A percentile compares a stretch with the other conserved stretches of the same genome.
Evolutionary conservation across 2,888 invertebrate species (phyloP).

Genomic region (Drosophila mettleri): DNA sequence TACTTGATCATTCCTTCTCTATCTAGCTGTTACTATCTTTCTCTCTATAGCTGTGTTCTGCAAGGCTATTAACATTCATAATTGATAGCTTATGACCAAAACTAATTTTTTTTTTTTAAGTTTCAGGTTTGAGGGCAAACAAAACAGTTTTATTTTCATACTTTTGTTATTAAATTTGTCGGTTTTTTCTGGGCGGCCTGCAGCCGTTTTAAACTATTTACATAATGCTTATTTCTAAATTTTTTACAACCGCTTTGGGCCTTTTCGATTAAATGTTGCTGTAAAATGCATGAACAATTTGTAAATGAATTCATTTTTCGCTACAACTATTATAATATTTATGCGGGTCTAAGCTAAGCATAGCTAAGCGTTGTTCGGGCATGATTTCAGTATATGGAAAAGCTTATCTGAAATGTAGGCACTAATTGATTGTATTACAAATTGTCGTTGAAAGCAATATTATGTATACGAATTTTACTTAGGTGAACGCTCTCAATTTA

Average conservation of each 20-base stretch:
- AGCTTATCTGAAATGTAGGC: background rate
- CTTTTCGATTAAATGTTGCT: constrained; percentile 30
- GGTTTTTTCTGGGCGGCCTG: constrained; percentile 23
- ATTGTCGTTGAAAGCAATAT: background rate
- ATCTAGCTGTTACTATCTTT: constrained; percentile 1
- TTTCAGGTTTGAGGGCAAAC: constrained; percentile 53
- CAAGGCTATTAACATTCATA: constrained; percentile 62
- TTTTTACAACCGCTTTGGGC: constrained; percentile 20
- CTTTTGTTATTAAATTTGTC: constrained; percentile 1
- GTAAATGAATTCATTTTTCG: background rate
- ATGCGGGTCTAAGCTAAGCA: constrained; percentile 26
- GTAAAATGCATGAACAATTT: constrained; percentile 1
- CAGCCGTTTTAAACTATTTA: constrained; percentile 48
- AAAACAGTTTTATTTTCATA: constrained; percentile 19
- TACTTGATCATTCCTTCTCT: background rate
- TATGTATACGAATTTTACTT: background rate
- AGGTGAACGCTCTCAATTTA: too few relatives aligned
- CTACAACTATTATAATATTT: background rate
- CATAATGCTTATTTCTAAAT: constrained; percentile 47
- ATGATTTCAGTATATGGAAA: background rate
- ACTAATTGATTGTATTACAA: background rate
- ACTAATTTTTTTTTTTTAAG: background rate
- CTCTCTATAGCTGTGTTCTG: constrained; percentile 15
- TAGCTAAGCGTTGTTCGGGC: background rate
- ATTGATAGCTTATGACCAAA: constrained; percentile 51